Percentiles rank a stretch among this genome's conserved stretches.
Conservation (phyloP, 2,113 vertebrate genomes). For the Sinocyclocheilus grahami region DNA sequence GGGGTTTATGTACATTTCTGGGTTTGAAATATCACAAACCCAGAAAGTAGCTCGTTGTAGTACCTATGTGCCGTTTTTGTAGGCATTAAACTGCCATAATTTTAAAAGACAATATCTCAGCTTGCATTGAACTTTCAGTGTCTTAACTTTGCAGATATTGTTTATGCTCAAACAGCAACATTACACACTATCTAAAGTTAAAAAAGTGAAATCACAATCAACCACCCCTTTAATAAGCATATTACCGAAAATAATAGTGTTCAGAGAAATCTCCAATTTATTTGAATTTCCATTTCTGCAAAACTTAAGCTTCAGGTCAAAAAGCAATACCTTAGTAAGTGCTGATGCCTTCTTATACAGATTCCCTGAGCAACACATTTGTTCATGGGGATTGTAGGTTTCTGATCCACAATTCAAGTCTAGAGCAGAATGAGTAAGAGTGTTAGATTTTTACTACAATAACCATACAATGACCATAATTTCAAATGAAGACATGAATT, state of each 20-base stretch:
- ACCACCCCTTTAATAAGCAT: background rate
- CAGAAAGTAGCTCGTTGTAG: too few relatives aligned
- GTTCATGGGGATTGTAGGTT: background rate
- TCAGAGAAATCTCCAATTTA: background rate
- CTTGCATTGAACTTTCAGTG: too few relatives aligned
- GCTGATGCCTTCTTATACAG: too few relatives aligned
- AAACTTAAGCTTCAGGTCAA: background rate
- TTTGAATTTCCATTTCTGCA: background rate
- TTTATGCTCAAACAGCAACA: too few relatives aligned
- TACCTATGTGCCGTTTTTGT: too few relatives aligned
- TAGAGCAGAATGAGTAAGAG: background rate
- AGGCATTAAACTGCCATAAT: too few relatives aligned
- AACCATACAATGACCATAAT: background rate
- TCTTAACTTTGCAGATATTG: too few relatives aligned
- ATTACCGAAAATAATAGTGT: background rate
- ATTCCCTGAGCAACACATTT: background rate
- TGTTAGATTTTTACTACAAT: background rate
- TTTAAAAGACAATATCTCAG: too few relatives aligned
- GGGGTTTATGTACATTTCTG: too few relatives aligned
- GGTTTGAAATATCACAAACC: too few relatives aligned
- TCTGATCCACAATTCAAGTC: background rate
- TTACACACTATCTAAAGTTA: too few relatives aligned
- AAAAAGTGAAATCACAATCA: too few relatives aligned
- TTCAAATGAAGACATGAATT: background rate
- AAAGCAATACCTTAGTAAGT: background rate